Evolutionary conservation across 2,797 vertebrate species (phyloP), one percentile per base, ranked within the genome.

Genomic region (Hipposideros larvatus): DNA sequence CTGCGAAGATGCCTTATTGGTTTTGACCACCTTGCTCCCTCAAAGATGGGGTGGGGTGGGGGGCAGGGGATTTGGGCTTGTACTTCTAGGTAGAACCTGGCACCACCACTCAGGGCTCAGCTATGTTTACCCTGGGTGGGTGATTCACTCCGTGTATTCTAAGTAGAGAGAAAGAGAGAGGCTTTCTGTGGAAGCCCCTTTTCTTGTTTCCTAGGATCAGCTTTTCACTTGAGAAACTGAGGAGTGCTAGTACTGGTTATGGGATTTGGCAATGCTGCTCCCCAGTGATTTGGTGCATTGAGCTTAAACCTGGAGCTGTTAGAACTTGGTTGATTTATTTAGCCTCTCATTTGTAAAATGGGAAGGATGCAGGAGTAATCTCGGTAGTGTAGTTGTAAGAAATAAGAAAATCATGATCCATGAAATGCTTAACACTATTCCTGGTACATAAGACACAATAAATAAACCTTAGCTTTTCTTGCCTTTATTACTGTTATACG

Each of bases 341-440:
- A 79, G 87, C 8, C 26, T 90, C n/a, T 92, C 31, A 57, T 57
- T 89, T 92, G 26, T 83, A 84, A 93, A 86, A 93, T 82, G 61
- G 16, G 48, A 96, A 70, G 16, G 34, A 74, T 37, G 41, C 21
- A 37, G 16, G 70, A 48, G 5, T 31, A 75, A 28, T 82, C 11
- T 78, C 41, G 31, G 41, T 21, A 73, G 9, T 37, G 4, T 15
- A 55, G 53, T 53, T 94, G 18, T 61, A 79, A 53, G 48, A 94
- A 85, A 88, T 95, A 86, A 88, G 77, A 92, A 80, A 94, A 87
- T 18, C 51, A 59, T 82, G 66, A 93, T 28, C 77, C 31, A 84
- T 68, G 37, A 37, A 46, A 24, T 70, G 37, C 22, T 80, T 59
- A 88, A 84, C 21, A 55, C 16, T 73, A 4, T 74, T 79, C 31